phyloP scores from a whole-genome alignment of 2,113 vertebrate species.

The Mirza zaza region DNA sequence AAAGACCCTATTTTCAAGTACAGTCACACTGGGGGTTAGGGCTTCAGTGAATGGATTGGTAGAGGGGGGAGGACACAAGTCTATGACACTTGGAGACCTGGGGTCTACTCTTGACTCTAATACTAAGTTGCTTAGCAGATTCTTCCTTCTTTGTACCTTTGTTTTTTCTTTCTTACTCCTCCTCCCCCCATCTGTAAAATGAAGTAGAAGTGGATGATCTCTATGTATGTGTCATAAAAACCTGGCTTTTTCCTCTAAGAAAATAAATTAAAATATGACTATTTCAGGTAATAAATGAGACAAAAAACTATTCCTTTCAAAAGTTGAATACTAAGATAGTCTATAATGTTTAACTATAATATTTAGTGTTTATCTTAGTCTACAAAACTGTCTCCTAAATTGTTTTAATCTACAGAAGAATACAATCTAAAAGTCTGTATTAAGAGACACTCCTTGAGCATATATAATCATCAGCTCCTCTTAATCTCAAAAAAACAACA shows the following conservation, averaged over 20 bases:
- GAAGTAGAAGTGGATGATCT: neutral
- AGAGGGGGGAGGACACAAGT: neutral
- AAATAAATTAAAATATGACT: neutral
- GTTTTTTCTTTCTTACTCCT: neutral
- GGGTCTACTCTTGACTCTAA: neutral
- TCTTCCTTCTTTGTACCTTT: neutral
- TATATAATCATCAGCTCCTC: constrained; percentile 2
- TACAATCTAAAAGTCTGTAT: neutral
- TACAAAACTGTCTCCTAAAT: neutral
- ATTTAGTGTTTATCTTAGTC: constrained; percentile 18
- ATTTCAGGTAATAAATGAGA: constrained; percentile 1
- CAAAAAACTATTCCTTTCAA: neutral
- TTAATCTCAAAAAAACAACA: neutral
- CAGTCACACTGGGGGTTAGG: neutral
- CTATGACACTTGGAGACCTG: neutral
- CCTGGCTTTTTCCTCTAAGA: neutral
- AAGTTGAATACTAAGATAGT: neutral
- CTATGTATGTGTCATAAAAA: neutral
- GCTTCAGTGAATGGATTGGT: neutral
- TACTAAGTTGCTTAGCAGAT: neutral
- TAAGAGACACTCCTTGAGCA: neutral
- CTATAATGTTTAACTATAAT: neutral
- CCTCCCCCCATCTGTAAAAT: neutral
- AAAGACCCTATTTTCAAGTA: neutral
- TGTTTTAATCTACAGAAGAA: neutral